phyloP scores from a whole-genome alignment of 2,888 invertebrate genomes.

The Apodemia hepburni region DNA sequence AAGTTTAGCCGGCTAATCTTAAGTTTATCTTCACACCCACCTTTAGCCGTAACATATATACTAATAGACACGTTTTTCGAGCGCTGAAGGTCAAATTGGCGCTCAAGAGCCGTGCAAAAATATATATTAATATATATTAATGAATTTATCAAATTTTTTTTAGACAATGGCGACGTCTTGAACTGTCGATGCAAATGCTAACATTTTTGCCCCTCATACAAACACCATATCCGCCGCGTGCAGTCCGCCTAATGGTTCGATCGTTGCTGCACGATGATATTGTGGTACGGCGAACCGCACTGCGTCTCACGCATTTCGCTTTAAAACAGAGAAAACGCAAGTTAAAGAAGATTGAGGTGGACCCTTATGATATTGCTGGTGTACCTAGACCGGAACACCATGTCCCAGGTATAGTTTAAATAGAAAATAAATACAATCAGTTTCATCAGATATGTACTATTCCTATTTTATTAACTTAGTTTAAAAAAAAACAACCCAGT shows the following conservation, averaged over 20 bases:
- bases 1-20: too few species aligned
- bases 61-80: too few species aligned
- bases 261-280: slow-evolving; percentile 89
- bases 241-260: slow-evolving; percentile 83
- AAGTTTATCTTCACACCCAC: too few species aligned
- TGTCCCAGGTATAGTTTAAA: slow-evolving; percentile 49
- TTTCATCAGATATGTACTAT: too few species aligned
- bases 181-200: slow-evolving; percentile 87
- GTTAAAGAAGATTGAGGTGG: slow-evolving; percentile 79
- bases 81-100: too few species aligned
- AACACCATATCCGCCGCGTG: slow-evolving; percentile 81
- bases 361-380: slow-evolving; percentile 74
- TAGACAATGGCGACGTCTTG: slow-evolving; percentile 91
- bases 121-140: too few species aligned
- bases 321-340: slow-evolving; percentile 86
- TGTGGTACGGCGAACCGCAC: slow-evolving; percentile 86
- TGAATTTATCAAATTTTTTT: background rate
- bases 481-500: background rate
- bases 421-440: background rate
- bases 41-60: too few species aligned
- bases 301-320: slow-evolving; percentile 81
- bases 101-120: too few species aligned
- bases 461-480: too few species aligned
- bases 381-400: slow-evolving; percentile 46
- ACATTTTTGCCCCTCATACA: slow-evolving; percentile 86